phyloP scores from a whole-genome alignment of 2,888 invertebrate genomes.

The Melinaea menophilus region DNA sequence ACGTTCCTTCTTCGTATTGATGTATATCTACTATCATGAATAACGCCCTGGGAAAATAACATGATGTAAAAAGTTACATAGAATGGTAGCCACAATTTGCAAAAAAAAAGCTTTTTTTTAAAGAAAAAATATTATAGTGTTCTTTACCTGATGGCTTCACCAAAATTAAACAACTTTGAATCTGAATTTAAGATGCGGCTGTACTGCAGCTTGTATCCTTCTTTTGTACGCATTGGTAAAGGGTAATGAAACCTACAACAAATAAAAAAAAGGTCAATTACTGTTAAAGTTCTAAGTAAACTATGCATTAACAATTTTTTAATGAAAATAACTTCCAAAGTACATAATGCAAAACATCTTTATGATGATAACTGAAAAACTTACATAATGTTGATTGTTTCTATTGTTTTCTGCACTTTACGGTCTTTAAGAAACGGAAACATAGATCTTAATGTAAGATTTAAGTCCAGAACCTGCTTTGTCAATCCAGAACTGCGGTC shows the following conservation, averaged over 20 bases:
- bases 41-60: conserved; percentile 12
- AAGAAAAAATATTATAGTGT: neutral
- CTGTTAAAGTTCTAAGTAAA: too few relatives aligned
- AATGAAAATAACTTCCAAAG: too few relatives aligned
- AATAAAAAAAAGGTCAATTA: too few relatives aligned
- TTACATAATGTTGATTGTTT: conserved; percentile 70
- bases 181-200: conserved; percentile 71
- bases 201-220: conserved; percentile 73
- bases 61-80: too few relatives aligned
- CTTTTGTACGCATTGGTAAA: conserved; percentile 63
- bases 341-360: too few relatives aligned
- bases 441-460: conserved; percentile 81
- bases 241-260: conserved; percentile 44
- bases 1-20: conserved; percentile 76
- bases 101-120: too few relatives aligned
- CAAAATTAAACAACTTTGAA: conserved; percentile 74
- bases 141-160: conserved; percentile 57
- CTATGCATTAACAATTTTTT: too few relatives aligned
- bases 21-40: conserved; percentile 50
- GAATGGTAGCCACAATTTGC: too few relatives aligned
- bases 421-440: conserved; percentile 80
- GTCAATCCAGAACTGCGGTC: conserved; percentile 81
- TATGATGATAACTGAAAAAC: conserved; percentile 33
- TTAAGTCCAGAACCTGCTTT: conserved; percentile 83
- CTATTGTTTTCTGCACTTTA: conserved; percentile 61